Evolutionary conservation across 2,113 vertebrate genomes (phyloP).

Genomic region (Capricornis sumatraensis): DNA sequence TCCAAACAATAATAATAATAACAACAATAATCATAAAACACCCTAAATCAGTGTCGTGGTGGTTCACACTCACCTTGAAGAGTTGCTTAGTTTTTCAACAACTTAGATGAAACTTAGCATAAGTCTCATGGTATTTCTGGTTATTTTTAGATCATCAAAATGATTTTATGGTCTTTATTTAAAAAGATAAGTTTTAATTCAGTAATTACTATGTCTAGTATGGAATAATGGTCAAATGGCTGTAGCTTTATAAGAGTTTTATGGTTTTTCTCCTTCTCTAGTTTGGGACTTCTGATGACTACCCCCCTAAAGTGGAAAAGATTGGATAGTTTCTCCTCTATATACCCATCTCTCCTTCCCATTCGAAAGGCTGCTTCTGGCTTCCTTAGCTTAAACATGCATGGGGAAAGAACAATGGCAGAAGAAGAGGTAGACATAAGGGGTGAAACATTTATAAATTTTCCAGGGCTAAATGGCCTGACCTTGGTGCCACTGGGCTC

Average conservation of each 20-base stretch:
- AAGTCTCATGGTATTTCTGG: not conserved
- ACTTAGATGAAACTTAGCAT: not conserved
- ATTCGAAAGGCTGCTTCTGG: not conserved
- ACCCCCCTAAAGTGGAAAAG: not conserved
- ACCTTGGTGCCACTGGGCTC: not conserved
- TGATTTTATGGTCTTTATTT: not conserved
- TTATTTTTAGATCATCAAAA: not conserved
- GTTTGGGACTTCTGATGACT: not conserved
- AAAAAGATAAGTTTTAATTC: not conserved
- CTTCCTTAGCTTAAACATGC: not conserved
- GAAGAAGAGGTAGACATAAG: not conserved
- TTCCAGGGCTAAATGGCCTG: not conserved
- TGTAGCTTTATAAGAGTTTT: not conserved
- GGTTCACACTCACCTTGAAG: not conserved
- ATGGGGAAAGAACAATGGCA: not conserved
- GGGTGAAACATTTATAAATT: not conserved
- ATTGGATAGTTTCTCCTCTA: not conserved
- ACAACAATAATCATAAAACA: not conserved
- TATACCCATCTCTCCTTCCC: not conserved
- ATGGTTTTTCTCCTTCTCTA: not conserved
- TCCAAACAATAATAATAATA: no score
- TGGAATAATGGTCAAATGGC: not conserved
- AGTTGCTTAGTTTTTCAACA: not conserved
- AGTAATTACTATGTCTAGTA: not conserved
- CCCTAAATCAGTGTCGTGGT: not conserved